Percentiles rank a stretch among this genome's conserved stretches.
phyloP scores from a whole-genome alignment of 2,797 vertebrate species.

The Alosa sapidissima region DNA sequence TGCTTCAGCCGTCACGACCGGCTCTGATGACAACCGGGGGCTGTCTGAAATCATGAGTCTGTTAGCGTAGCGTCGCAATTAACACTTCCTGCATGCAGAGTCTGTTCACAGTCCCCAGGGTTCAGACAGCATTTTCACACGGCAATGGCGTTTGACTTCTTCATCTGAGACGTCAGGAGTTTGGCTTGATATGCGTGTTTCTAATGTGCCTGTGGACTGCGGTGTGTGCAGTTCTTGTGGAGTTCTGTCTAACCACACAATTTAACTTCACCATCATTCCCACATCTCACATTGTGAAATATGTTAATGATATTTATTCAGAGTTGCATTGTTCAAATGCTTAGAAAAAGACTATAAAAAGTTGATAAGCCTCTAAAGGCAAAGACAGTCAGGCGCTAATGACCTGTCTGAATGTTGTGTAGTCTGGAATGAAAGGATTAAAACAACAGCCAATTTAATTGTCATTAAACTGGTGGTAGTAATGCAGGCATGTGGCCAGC shows the following conservation, averaged over 20 bases:
- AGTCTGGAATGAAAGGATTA: not conserved
- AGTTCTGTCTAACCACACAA: not conserved
- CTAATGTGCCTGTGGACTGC: not conserved
- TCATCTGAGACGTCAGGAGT: not conserved
- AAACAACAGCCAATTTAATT: not conserved
- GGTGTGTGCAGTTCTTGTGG: not conserved
- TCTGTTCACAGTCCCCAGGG: not conserved
- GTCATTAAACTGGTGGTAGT: not conserved
- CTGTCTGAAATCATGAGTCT: not conserved
- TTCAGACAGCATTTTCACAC: not conserved
- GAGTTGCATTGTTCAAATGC: not conserved
- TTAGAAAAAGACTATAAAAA: not conserved
- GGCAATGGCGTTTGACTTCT: not conserved
- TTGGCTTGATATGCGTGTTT: not conserved
- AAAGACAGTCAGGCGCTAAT: not conserved
- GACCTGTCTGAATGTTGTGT: not conserved
- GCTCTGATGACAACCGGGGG: not conserved
- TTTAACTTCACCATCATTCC: not conserved
- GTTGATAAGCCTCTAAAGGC: not conserved
- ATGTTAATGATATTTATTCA: not conserved
- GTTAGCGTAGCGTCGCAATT: not conserved
- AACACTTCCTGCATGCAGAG: not conserved
- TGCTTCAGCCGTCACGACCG: not conserved
- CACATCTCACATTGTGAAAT: not conserved
- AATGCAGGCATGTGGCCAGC: not conserved